Conservation (phyloP, 2,888 invertebrate genomes). For the Leptura quadrifasciata region DNA sequence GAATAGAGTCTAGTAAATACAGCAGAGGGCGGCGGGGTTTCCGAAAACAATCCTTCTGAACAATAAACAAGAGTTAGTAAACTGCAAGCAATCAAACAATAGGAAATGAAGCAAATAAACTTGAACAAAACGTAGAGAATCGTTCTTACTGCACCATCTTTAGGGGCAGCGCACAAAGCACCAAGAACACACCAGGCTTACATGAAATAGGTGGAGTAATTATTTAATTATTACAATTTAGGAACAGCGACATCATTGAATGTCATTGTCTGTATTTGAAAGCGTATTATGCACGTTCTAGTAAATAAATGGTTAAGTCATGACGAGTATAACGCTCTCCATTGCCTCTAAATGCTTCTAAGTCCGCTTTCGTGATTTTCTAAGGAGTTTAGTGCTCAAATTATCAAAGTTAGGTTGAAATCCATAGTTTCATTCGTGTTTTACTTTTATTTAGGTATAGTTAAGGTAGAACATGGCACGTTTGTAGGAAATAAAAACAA, state of each 20-base stretch:
- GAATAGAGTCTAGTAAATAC: slow-evolving; percentile 21
- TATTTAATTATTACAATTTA: slow-evolving; percentile 70
- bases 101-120: slow-evolving; percentile 59
- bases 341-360: background rate
- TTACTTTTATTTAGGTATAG: too few species aligned
- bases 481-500: too few species aligned
- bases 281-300: slow-evolving; percentile 30
- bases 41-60: slow-evolving; percentile 51
- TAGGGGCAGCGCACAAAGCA: slow-evolving; percentile 58
- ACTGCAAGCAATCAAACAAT: slow-evolving; percentile 61
- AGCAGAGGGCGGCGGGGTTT: background rate
- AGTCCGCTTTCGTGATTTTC: background rate
- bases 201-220: slow-evolving; percentile 72
- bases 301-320: background rate
- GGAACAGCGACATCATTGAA: slow-evolving; percentile 51
- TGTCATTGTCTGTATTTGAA: slow-evolving; percentile 58
- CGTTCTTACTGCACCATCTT: slow-evolving; percentile 42
- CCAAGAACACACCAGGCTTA: slow-evolving; percentile 62
- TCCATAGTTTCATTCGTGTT: background rate
- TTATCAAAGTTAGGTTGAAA: background rate
- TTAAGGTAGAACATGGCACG: too few species aligned
- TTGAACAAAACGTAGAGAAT: slow-evolving; percentile 39
- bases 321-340: background rate
- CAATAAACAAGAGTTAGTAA: slow-evolving; percentile 58
- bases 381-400: background rate